Evolutionary conservation across 2,888 invertebrate genomes (phyloP), one percentile per base, ranked within the genome.

Genomic region (Microctonus aethiopoides): DNA sequence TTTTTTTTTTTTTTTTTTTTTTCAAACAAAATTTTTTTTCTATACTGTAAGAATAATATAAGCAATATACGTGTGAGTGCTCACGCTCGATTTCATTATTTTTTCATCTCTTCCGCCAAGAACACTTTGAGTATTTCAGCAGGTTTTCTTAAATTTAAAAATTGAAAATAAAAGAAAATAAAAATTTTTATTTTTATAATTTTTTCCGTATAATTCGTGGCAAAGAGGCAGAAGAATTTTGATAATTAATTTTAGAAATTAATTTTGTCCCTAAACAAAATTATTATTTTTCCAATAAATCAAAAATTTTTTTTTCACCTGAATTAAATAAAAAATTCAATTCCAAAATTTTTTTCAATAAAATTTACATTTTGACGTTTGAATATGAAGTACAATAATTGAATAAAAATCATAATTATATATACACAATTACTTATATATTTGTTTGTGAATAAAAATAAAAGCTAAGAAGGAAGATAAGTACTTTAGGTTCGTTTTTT

Each of bases 121-220:
- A 81, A 80, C 77, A 80, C 79, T 78, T 81, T 80, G 82, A 82
- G 82, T 81, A 82, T 81, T 46, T 46, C 80, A 79, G 79, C 80
- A 81, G 81, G 81, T 80, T 80, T 79, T 72, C 81, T 83, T 83
- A 83, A 74, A 74, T 76, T 76, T 81, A 83, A 83, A 74, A 77
- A 59, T 32, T 63, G 24, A 62, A 62, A 56, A 36, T 57, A 56
- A 64, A 46, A 60, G 32, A 51, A 6, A n/a, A 29, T 36, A 9
- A 26, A n/a, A 52, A 52, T 66, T 39, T 51, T 59, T 32, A n/a
- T n/a, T n/a, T n/a, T n/a, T n/a, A n/a, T n/a, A n/a, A n/a, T n/a
- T n/a, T 39, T 39, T n/a, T 29, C 54, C 36, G 46, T 29, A 16
- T 46, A 29, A 63, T 32, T 20, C 20, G 26, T 46, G 46, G 51